A percentile compares a stretch with the other conserved stretches of the same genome.
Conservation (phyloP, 1,140 invertebrate genomes). For the Lerema accius region DNA sequence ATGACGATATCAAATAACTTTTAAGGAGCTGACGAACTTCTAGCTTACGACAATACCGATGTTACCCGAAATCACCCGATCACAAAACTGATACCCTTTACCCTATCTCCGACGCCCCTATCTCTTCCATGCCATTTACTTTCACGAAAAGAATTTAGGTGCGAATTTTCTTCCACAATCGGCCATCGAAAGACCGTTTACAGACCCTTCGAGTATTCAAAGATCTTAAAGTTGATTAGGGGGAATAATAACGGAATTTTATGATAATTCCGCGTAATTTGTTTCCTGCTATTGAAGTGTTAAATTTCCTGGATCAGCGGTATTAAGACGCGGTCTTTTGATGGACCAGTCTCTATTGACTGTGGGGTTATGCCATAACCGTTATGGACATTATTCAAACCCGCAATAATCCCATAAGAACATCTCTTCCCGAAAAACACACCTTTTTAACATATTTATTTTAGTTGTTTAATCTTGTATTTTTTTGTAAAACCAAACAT, state of each 20-base stretch:
- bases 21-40: background rate
- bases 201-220: slow-evolving; percentile 4
- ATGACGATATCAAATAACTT: slow-evolving; percentile 2
- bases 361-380: too few relatives aligned
- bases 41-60: slow-evolving; percentile 9
- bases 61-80: slow-evolving; percentile 9
- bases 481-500: too few relatives aligned
- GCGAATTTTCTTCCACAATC: slow-evolving; percentile 18
- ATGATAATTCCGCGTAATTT: slow-evolving; percentile 8
- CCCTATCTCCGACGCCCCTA: slow-evolving; percentile 17
- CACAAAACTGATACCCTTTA: slow-evolving; percentile 4
- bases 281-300: background rate
- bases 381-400: too few relatives aligned
- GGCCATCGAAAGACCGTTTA: slow-evolving; percentile 15
- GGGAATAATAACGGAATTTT: slow-evolving; percentile 5
- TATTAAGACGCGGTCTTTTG: too few relatives aligned
- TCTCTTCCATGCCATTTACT: slow-evolving; percentile 30
- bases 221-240: slow-evolving; percentile 18
- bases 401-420: too few relatives aligned
- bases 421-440: too few relatives aligned
- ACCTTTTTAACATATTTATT: too few relatives aligned
- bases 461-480: too few relatives aligned
- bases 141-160: slow-evolving; percentile 22
- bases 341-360: too few relatives aligned
- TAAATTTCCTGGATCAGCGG: background rate